Evolutionary conservation across 1,140 invertebrate genomes (phyloP), one percentile per base, ranked within the genome.

Genomic region (Agraylea sexmaculata): DNA sequence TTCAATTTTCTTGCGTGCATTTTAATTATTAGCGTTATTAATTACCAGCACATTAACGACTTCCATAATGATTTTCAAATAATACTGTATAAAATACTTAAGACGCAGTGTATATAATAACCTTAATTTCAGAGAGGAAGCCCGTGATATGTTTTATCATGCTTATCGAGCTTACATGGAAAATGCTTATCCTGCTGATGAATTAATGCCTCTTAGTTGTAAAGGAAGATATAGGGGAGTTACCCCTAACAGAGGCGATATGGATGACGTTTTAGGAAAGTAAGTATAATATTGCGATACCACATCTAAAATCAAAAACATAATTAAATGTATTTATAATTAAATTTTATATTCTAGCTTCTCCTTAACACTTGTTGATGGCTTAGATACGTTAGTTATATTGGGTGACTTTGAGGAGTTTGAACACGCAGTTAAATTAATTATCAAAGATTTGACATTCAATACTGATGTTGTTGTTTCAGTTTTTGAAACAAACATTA

Each of bases 401-500:
- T 62, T 98, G 39, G 88, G 90, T 6, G 87, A 95, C 64, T 76
- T 94, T 48, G 79, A 85, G 42, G 90, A 96, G 68, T 98, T 98
- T 68, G 93, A 94, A 59, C 73, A 77, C 54, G 90, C 89, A 28
- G 80, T 95, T 1, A 80, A 81, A 63, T 66, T 90, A 43, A 79
- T 97, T 13, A 80, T 93, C 38, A 72, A 69, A 46, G 80, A 90
- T 64, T 84, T 96, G 10, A 77, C 68, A 42, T 97, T 98, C 65
- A 89, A 98, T 63, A 84, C 76, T 48, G 90, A 98, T 68, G 77
- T 98, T 40, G 78, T 94, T 44, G 93, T 99, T 11, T 97, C 92
- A 1, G 87, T 99, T 5, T 99, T 99, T 68, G 94, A 99, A 68
- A 96, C 92, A 8, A 99, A 98, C 61, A 98, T 98, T 53, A 70